Conservation (phyloP, 2,797 vertebrate genomes). For the Hyperoplus immaculatus region DNA sequence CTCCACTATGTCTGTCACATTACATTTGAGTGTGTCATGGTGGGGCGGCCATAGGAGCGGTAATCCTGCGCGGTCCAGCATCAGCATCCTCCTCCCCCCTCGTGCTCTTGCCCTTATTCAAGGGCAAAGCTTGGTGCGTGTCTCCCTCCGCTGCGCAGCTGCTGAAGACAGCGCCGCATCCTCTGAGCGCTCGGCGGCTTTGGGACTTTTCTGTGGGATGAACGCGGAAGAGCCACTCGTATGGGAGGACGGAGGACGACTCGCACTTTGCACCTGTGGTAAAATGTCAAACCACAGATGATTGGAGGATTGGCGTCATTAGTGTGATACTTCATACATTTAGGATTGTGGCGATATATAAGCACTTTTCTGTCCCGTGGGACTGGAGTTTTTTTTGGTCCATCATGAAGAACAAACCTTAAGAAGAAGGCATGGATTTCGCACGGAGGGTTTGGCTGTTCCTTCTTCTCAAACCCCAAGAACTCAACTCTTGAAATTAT, state of each 20-base stretch:
- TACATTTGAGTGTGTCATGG: constrained; percentile 22
- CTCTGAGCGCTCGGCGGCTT: constrained; percentile 36
- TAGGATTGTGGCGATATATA: constrained; percentile 42
- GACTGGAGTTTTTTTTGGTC: constrained; percentile 59
- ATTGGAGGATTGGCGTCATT: constrained; percentile 11
- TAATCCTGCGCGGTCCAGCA: constrained; percentile 68
- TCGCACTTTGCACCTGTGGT: constrained; percentile 38
- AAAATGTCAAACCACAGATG: constrained; percentile 62
- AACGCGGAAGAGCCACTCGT: constrained; percentile 23
- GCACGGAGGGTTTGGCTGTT: constrained; percentile 61
- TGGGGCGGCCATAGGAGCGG: constrained; percentile 42
- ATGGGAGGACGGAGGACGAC: constrained; percentile 36
- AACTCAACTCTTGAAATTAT: constrained; percentile 75
- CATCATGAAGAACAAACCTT: constrained; percentile 46
- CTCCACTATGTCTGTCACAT: constrained; percentile 9
- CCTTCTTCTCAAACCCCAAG: constrained; percentile 57
- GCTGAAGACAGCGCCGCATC: constrained; percentile 64
- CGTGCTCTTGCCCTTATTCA: constrained; percentile 66
- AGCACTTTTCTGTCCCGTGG: constrained; percentile 16
- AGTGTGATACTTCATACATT: constrained; percentile 7
- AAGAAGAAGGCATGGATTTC: constrained; percentile 76
- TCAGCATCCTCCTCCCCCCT: constrained; percentile 56
- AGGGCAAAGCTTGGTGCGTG: constrained; percentile 75
- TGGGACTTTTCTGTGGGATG: constrained; percentile 53
- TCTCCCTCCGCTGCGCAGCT: constrained; percentile 62